phyloP scores from a whole-genome alignment of 35 echinoderm and acorn worm genomes.

The Stichopus chloronotus region DNA sequence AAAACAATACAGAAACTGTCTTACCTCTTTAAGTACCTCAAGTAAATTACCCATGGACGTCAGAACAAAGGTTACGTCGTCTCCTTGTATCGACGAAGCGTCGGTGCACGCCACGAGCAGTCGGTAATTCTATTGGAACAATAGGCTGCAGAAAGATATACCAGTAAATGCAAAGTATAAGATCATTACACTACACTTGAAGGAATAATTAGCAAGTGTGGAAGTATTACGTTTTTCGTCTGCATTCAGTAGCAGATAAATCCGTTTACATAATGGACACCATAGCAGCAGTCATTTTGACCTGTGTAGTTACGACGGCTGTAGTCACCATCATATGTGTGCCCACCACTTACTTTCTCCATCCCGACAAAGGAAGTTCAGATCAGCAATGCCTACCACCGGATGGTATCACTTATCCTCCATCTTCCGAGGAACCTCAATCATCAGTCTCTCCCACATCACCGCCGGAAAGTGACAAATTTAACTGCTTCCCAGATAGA shows the following conservation, averaged over 20 bases:
- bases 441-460: not conserved
- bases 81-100: no score
- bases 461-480: not conserved
- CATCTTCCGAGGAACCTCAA: not conserved
- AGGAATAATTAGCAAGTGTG: no score
- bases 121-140: no score
- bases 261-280: not conserved
- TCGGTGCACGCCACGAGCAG: no score
- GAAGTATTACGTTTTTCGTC: no score
- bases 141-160: no score
- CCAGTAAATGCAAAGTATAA: no score
- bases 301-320: not conserved
- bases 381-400: not conserved
- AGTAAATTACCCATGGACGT: no score
- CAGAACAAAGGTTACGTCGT: no score
- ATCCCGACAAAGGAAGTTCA: slow-evolving; percentile 57
- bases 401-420: slow-evolving; percentile 1
- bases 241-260: not conserved
- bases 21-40: no score
- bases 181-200: no score
- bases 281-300: not conserved
- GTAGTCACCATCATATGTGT: slow-evolving; percentile 15
- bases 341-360: slow-evolving; percentile 65
- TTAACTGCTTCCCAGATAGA: slow-evolving; percentile 63
- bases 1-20: no score